A percentile compares a stretch with the other conserved stretches of the same genome.
phyloP scores from a whole-genome alignment of 2,797 vertebrate genomes.

The Sternotherus odoratus region DNA sequence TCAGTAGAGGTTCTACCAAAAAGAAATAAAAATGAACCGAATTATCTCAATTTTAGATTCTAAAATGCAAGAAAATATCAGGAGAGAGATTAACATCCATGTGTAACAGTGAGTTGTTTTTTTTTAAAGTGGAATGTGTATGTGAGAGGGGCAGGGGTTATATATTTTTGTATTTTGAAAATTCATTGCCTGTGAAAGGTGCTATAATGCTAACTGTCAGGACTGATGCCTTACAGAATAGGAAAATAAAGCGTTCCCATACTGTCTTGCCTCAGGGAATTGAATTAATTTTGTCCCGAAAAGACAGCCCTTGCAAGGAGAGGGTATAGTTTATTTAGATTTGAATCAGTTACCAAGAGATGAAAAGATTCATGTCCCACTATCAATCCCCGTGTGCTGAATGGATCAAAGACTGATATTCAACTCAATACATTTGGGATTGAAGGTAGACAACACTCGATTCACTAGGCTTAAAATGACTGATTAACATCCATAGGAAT shows the following conservation, averaged over 20 bases:
- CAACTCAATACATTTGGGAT: neutral
- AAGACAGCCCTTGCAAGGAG: neutral
- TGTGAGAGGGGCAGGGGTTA: neutral
- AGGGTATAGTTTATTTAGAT: neutral
- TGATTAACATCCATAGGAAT: neutral
- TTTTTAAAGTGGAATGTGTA: neutral
- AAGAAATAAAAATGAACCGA: neutral
- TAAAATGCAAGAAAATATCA: neutral
- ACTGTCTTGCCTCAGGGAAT: neutral
- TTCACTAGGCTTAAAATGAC: neutral
- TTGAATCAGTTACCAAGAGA: neutral
- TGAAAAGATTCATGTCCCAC: neutral
- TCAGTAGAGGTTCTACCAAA: neutral
- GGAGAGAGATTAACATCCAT: neutral
- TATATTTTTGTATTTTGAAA: neutral
- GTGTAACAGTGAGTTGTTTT: neutral
- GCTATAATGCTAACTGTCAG: neutral
- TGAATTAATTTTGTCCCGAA: neutral
- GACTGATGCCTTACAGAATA: neutral
- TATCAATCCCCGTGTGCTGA: neutral
- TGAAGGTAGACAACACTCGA: neutral
- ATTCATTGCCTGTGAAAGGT: neutral
- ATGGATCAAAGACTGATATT: rapidly evolving
- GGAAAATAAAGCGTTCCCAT: neutral
- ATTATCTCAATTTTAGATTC: neutral